phyloP scores from a whole-genome alignment of 2,888 invertebrate genomes.

The Cataglyphis livida region DNA sequence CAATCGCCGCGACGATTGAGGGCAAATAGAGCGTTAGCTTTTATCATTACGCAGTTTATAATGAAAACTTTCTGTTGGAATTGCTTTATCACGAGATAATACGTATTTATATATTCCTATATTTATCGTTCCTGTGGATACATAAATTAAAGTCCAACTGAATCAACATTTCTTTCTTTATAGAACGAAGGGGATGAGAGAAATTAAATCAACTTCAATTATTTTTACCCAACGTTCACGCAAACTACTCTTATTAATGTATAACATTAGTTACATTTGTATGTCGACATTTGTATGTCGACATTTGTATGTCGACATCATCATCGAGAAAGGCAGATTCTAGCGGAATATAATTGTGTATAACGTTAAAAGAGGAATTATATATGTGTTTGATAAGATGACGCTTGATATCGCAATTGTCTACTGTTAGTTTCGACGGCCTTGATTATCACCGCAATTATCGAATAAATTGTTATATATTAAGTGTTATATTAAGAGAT shows the following conservation, averaged over 20 bases:
- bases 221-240: neutral
- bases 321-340: constrained; percentile 1
- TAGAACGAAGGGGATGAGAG: neutral
- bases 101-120: constrained; percentile 26
- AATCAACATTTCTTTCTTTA: neutral
- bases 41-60: constrained; percentile 1
- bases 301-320: constrained; percentile 17
- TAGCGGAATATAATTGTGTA: constrained; percentile 18
- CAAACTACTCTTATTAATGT: neutral
- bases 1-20: neutral
- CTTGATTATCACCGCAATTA: constrained; percentile 47
- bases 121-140: neutral
- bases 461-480: constrained; percentile 50
- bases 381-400: constrained; percentile 38
- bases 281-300: too few species aligned
- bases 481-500: constrained; percentile 36
- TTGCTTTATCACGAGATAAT: constrained; percentile 1
- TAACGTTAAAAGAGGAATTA: constrained; percentile 21
- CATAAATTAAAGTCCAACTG: neutral
- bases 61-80: neutral
- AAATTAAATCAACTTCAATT: neutral
- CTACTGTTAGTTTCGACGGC: constrained; percentile 48
- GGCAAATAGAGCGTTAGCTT: neutral
- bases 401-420: constrained; percentile 29
- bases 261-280: constrained; percentile 35